These are phyloP conservation scores for Eudyptes chrysolophus DNA, from an alignment of 2,113 vertebrate genomes.

Conservation along the genomic window DNA sequence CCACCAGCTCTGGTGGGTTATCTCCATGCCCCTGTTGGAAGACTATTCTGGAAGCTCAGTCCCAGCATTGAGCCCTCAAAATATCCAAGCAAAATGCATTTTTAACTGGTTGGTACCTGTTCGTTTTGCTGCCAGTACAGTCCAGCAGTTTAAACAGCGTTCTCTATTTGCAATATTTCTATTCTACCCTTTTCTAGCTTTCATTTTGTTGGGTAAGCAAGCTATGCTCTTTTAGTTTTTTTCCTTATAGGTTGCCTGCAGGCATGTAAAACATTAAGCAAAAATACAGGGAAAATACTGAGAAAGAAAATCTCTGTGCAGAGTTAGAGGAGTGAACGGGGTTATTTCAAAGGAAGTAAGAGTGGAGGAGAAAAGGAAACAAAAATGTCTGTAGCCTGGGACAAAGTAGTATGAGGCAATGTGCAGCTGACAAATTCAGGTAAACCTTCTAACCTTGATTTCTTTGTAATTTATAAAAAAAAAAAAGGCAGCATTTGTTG, in stretches of 20 bases:
- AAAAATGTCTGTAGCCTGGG: neutral
- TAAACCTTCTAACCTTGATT: neutral
- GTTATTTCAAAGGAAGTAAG: neutral
- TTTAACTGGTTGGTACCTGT: neutral
- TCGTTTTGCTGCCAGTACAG: neutral
- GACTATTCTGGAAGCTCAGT: neutral
- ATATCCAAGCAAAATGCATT: neutral
- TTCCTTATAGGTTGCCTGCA: neutral
- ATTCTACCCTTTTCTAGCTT: neutral
- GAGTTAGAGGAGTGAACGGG: neutral
- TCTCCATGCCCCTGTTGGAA: neutral
- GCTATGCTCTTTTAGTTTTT: neutral
- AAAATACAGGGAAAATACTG: neutral
- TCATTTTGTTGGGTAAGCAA: neutral
- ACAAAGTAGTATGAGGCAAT: neutral
- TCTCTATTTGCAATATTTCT: neutral
- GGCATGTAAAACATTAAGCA: neutral
- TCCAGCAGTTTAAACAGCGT: accelerated
- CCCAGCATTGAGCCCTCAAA: neutral
- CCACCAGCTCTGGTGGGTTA: neutral
- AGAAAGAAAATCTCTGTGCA: neutral
- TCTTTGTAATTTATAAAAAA: neutral
- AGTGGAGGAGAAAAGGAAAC: neutral
- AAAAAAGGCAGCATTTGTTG: neutral
- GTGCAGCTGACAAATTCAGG: neutral